Evolutionary conservation across 2,797 vertebrate genomes (phyloP), one percentile per base, ranked within the genome.

Genomic region (Crenuchus spilurus): DNA sequence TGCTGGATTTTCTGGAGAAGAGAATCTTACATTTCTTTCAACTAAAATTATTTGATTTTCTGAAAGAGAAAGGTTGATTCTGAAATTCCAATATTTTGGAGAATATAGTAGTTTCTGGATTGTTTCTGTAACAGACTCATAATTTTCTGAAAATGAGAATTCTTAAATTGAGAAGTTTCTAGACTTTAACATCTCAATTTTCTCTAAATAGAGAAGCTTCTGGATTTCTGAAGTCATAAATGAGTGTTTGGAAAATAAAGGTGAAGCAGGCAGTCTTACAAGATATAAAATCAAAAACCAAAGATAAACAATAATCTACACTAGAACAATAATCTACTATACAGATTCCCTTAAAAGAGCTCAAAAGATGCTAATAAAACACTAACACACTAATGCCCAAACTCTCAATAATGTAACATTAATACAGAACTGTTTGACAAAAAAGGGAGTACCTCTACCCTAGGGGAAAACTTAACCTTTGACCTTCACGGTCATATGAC

Each of bases 391-490:
- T 30, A 54, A 51, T 24, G 22, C 22, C 22, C 22, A 26, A 26
- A 11, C 1, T 26, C 28, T 75, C 22, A 52, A 46, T 11, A 37
- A 9, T 49, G 4, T 52, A 3, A 14, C 13, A 31, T 44, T 37
- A 20, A 30, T 20, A 9, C 14, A 70, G 22, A 33, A 16, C 58
- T 41, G 26, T 13, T 2, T n/a, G 41, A 63, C 31, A 22, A 46
- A 63, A 63, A 20, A 67, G 13, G 35, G 5, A 22, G 41, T 16
- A 55, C 16, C 33, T 24, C 7, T 20, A 33, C 33, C 54, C 4
- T 57, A 55, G 55, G 14, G n/a, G 18, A 61, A 41, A 70, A 57
- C 39, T 60, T 16, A 58, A 63, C 28, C 18, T 18, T 13, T 10
- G 4, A 61, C 10, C 48, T 26, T 6, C 44, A 24, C 22, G 42